Base-by-base conservation (phyloP, 2,113 vertebrate species). In the Syrmaticus mikado region DNA sequence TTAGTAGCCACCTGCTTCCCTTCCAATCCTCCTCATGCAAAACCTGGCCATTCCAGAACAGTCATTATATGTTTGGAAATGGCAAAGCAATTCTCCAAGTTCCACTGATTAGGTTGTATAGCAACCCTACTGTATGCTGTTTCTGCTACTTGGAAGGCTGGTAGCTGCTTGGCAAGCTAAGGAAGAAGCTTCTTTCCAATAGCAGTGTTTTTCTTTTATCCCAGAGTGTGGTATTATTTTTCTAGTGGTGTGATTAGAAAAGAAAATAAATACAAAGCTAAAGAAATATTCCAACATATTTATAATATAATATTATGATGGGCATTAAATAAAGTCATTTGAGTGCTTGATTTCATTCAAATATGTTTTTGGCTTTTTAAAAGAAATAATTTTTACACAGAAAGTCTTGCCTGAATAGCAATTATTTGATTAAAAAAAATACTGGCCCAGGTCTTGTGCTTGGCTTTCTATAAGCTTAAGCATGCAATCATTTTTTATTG, bases 361-460 rank as follows among this genome's bases (percentile, higher is more conserved):
- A 36, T 94, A 38, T 91, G 87, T 89, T 72, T 21, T 2, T 28
- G 43, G 68, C 55, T 92, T 92, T 94, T 74, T 36, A 80, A 77
- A 78, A 77, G 94, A 91, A 93, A 87, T 95, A 94, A 95, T 95
- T 94, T 40, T 95, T 88, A 70, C 82, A 87, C 45, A 83, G 68
- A 91, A 94, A 89, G 18, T 83, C 72, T 95, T 0, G 52, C 55
- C 67, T 93, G 91, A 91, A 83, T 94, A 94, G 85, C 82, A 95
- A 94, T 97, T 97, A 96, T 95, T 94, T 95, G 76, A 97, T 97
- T 94, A 97, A 93, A 94, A 90, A 90, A 73, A 94, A 81, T 93
- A 90, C 82, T 94, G 89, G 93, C 62, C 85, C 55, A 94, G 76
- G 91, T 90, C 96, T 94, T 92, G 73, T 77, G 73, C 82, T 94